Base-by-base conservation (phyloP, 2,888 invertebrate species). In the Palloptera scutellata region DNA sequence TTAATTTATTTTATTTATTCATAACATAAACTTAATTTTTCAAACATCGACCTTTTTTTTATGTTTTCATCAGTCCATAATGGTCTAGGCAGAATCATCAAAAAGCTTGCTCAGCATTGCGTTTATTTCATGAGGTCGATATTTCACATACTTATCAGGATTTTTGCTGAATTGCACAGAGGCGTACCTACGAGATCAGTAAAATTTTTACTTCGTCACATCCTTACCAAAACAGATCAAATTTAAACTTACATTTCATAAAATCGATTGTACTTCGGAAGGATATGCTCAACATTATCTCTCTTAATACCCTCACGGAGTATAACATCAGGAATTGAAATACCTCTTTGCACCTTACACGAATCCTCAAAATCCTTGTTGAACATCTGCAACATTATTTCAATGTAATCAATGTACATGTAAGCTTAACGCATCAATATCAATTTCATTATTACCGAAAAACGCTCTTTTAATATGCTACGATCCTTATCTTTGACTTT, bases 321-420 rank as follows among this genome's bases (percentile, higher is more conserved):
- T 78, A 96, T 95, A 0, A 92, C 89, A 86, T 98, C 97, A 0
- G 98, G 97, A 78, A 98, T 94, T 61, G 96, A 94, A 86, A 97
- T 97, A 45, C 92, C 91, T 70, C 95, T 90, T 86, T 98, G 97
- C 42, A 90, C 89, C 75, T 92, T 91, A 1, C 91, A 89, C 13
- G 92, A 89, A 77, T 97, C 97, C 79, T 98, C 97, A 82, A 98
- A 91, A 85, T 98, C 98, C 82, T 96, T 95, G 85, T 98, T 97
- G 85, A 98, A 98, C 61, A 93, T 92, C 95, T 96, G 81, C 19
- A 51, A 64, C 6, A 0, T 51, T 17, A 40, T 30, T 5, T 61
- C 17, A 58, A 60, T 10, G 45, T 30, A 15, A 17, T 17, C 11
- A n/a, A 8, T n/a, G 10, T 30, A 20, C n/a, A n/a, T n/a, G n/a